Base-by-base conservation (phyloP, 1,140 invertebrate species). In the Lepidotrigona ventralis region DNA sequence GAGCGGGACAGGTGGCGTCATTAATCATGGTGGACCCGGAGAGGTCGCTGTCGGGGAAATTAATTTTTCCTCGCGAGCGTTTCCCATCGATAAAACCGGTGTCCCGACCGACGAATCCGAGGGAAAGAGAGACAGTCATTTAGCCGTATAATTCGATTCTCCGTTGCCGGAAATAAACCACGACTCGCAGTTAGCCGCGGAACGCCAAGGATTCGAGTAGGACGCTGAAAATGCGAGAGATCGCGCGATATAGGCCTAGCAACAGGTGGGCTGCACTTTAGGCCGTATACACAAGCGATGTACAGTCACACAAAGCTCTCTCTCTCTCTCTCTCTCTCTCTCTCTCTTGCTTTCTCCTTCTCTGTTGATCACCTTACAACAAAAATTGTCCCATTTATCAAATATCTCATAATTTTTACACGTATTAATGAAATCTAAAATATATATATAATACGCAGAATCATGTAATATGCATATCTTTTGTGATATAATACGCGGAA, bases 241-340 rank as follows among this genome's bases (percentile, higher is more conserved):
- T 81, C 33, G 46, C 46, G 63, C 26, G 69, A 75, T 81, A 54
- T 89, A 89, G 86, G 90, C 89, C 84, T 90, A 87, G 90, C 90
- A 91, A 91, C 90, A 91, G 90, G 90, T 91, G 90, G 88, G 79
- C 64, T 64, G 83, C 86, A 76, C 79, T 90, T 90, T 89, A 85
- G 86, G 81, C 79, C 78, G 64, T 60, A 9, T 64, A 73, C 75
- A 73, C 69, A 66, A 56, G 78, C 60, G 26, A 79, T 33, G 33
- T 56, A 21, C 8, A 56, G 58, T 39, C 19, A 14, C 46, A 14
- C 1, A 29, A n/a, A 46, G 39, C 39, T 6, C 39, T 33, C 33
- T 33, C 33, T 46, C 39, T 46, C 39, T 46, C 39, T 39, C 39
- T 39, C 39, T 46, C 39, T 46, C 39, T 9, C 39, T 46, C 39